These are phyloP conservation scores for Heteromyza rotundicornis DNA, from an alignment of 2,888 invertebrate genomes.

Conservation along the genomic window DNA sequence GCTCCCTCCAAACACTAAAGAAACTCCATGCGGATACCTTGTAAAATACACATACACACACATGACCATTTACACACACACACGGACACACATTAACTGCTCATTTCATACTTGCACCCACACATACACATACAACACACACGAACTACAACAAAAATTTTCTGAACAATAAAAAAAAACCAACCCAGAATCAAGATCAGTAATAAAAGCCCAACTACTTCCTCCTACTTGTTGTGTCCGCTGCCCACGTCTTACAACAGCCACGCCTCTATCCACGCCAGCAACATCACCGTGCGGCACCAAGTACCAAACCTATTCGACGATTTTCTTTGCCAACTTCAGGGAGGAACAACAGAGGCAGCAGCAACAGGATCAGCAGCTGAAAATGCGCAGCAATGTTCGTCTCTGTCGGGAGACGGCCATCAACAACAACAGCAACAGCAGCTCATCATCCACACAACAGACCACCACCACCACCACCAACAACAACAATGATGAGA, in stretches of 20 bases:
- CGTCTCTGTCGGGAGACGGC: conserved; percentile 53
- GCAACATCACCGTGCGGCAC: conserved; percentile 60
- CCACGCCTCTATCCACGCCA: conserved; percentile 59
- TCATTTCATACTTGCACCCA: too few species aligned
- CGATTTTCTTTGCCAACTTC: conserved; percentile 59
- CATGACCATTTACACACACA: conserved; percentile 9
- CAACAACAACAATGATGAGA: conserved; percentile 28
- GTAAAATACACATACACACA: background rate
- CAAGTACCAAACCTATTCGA: conserved; percentile 58
- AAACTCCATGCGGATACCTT: background rate
- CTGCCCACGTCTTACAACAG: conserved; percentile 42
- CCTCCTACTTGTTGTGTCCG: conserved; percentile 42
- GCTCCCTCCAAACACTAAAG: too few species aligned
- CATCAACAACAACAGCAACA: conserved; percentile 48
- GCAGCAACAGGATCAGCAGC: conserved; percentile 36
- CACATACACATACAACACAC: conserved; percentile 28
- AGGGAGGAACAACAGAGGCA: conserved; percentile 47
- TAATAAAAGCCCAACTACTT: conserved; percentile 58
- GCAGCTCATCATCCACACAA: conserved; percentile 13
- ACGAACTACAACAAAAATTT: too few species aligned
- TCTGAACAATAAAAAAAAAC: too few species aligned
- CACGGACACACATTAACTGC: too few species aligned
- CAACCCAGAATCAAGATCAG: conserved; percentile 41
- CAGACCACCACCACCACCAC: background rate
- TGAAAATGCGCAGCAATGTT: conserved; percentile 46